These are phyloP conservation scores for Tapirus terrestris DNA, from an alignment of 2,113 vertebrate species.

Conservation along the genomic window DNA sequence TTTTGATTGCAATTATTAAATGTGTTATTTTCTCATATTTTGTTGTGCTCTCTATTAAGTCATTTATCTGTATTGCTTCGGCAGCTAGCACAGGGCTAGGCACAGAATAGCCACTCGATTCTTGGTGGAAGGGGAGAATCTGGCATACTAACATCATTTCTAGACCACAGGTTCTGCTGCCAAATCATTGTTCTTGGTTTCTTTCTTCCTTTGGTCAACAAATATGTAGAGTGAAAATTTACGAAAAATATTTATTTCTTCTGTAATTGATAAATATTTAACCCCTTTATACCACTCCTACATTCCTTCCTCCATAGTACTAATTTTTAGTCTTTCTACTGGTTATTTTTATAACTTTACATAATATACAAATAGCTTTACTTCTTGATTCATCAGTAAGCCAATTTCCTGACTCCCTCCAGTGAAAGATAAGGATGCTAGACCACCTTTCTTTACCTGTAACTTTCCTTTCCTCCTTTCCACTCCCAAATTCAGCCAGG, in stretches of 20 bases:
- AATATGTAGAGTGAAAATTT: background rate
- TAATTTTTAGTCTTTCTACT: background rate
- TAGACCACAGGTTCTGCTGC: background rate
- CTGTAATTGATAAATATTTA: background rate
- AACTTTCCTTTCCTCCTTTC: conserved; percentile 35
- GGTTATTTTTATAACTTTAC: background rate
- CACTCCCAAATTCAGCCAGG: background rate
- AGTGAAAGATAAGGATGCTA: background rate
- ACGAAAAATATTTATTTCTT: conserved; percentile 14
- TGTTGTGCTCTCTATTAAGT: background rate
- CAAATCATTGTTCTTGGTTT: background rate
- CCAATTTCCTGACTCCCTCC: background rate
- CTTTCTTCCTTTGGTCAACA: conserved; percentile 1
- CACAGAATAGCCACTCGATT: background rate
- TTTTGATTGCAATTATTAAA: background rate
- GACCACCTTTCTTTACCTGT: background rate
- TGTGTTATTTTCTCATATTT: background rate
- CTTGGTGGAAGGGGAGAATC: background rate
- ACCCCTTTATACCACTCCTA: background rate
- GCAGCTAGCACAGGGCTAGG: background rate
- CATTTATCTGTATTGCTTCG: background rate
- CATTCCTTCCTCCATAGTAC: background rate
- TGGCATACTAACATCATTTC: background rate
- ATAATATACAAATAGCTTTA: background rate
- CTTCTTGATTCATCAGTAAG: background rate